Evolutionary conservation across 92 coral and sea anemone genomes (phyloP), one percentile per base, ranked within the genome.

Genomic region (Desmophyllum pertusum): DNA sequence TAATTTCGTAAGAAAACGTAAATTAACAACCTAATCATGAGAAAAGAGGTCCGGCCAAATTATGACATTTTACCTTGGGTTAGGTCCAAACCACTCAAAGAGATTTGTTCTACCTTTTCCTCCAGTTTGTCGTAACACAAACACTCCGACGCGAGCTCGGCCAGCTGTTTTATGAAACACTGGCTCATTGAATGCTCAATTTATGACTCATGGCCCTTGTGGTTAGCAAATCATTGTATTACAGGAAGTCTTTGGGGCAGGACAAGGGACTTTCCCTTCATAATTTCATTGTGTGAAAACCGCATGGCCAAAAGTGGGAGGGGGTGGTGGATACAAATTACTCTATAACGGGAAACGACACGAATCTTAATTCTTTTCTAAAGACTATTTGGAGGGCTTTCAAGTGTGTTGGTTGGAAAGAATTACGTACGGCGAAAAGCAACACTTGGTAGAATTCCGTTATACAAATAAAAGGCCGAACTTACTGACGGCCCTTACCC

Each of bases 191-290:
- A 36, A 52, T 36, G n/a, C 30, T 18, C 65, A 10, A 19, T 19
- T 35, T 3, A 52, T 75, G 65, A 75, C n/a, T 51, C 79, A 31
- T 36, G 23, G 40, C 8, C n/a, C 13, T 25, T 40, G 69, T 36
- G 52, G 81, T 59, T 27, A 38, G 17, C 35, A 7, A 0, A 15
- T 52, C 4, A n/a, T 77, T 48, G 41, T 77, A 38, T 40, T 2
- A 77, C 50, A 37, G 81, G 70, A 57, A 77, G 81, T 38, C 59
- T 0, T 52, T 23, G 15, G 4, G 69, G 38, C 25, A 33, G 41
- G 2, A 5, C 14, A 37, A 55, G 81, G 70, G 70, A 5, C 55
- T 77, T 40, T 59, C 71, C 81, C 55, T 57, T 38, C 59, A 8
- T 31, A 35, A 65, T 4, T 33, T 29, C 68, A 62, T 57, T 19